Evolutionary conservation across 1,140 invertebrate genomes (phyloP), one percentile per base, ranked within the genome.

Genomic region (Lordiphosa stackelbergi): DNA sequence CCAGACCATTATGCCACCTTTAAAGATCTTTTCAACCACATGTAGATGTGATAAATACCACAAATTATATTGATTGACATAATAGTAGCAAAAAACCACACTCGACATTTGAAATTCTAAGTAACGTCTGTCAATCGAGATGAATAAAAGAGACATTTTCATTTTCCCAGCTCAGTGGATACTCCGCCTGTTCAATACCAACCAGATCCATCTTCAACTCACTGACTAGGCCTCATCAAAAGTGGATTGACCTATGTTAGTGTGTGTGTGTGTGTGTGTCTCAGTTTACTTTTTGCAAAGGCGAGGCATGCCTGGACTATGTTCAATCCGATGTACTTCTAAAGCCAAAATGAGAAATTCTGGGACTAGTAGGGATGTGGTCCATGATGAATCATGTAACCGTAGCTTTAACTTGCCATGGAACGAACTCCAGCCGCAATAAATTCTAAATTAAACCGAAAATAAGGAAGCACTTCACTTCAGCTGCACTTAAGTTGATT

Each of bases 391-490:
- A 63, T 83, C 77, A 83, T 83, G 69, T 72, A 54, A 45, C 57
- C 61, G 58, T 40, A 56, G 74, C 73, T 65, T 79, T 73, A 78
- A 78, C 73, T 73, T 78, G 74, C 77, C 77, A 83, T 69, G 77
- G 77, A 77, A 83, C 56, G 78, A 83, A 83, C 77, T 83, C 53
- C 62, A 53, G 73, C 78, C 73, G 77, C 77, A 83, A 83, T 83
- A 83, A 83, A 83, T 83, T 83, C 73, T 41, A 48, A 83, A 83
- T 83, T 64, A 69, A 73, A 73, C 54, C 51, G 49, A 60, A 66
- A 45, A 59, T 52, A 56, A 62, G 53, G 53, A 65, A 12, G 38
- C 34, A 8, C 22, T 12, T n/a, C n/a, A 12, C n/a, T 53, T 36
- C 43, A 41, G 54, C 51, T 70, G 65, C 66, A 71, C 68, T 77